Evolutionary conservation across 2,797 vertebrate species (phyloP).

Genomic region (Cichlasoma orientale): DNA sequence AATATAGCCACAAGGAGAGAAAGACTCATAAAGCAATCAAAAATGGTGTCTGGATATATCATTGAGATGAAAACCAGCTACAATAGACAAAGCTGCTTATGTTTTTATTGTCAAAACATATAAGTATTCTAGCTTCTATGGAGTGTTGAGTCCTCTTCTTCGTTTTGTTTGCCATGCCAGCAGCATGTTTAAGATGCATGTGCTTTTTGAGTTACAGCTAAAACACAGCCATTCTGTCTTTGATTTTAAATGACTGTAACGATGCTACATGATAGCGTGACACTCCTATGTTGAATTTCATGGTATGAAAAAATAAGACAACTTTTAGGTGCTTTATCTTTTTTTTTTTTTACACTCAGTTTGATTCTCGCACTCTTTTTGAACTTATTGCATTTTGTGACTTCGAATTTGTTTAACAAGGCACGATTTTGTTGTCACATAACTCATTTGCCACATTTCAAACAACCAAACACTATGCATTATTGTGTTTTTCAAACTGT

Average conservation of each 20-base stretch:
- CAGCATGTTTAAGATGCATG: slow-evolving; percentile 78
- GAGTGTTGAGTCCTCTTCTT: slow-evolving; percentile 65
- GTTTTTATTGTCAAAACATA: slow-evolving; percentile 77
- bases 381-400: slow-evolving; percentile 56
- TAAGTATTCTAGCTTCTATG: slow-evolving; percentile 72
- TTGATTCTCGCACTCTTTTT: slow-evolving; percentile 22
- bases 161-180: slow-evolving; percentile 62
- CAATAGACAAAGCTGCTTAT: slow-evolving; percentile 65
- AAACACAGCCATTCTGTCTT: slow-evolving; percentile 77
- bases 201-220: slow-evolving; percentile 72
- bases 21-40: slow-evolving; percentile 66
- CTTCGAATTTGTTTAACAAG: slow-evolving; percentile 65
- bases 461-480: slow-evolving; percentile 70
- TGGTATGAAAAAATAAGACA: slow-evolving; percentile 37
- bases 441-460: slow-evolving; percentile 52
- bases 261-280: slow-evolving; percentile 50
- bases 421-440: slow-evolving; percentile 61
- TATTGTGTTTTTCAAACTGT: slow-evolving; percentile 74
- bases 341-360: slow-evolving; percentile 53
- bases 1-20: slow-evolving; percentile 53
- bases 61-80: slow-evolving; percentile 71
- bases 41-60: slow-evolving; percentile 74
- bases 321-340: slow-evolving; percentile 33
- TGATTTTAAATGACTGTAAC: slow-evolving; percentile 66
- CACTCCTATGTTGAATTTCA: slow-evolving; percentile 56